Base-by-base conservation (phyloP, 2,888 invertebrate species). In the Drosophila flavopinicola region DNA sequence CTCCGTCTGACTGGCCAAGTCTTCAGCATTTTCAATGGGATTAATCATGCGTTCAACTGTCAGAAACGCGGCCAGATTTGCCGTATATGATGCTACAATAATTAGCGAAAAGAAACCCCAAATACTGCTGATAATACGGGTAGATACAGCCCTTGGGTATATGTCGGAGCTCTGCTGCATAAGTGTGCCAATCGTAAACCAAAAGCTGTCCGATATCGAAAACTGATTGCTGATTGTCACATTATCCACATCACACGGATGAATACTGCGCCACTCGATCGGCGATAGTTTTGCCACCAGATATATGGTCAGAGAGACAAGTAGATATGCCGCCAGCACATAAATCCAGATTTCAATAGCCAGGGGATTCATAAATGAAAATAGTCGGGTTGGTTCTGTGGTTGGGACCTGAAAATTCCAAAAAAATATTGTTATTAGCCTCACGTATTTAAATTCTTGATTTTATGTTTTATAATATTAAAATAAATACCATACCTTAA, bases 31-130 rank as follows among this genome's bases (percentile, higher is more conserved):
- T 89, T 97, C 95, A 52, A 97, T 97, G 0, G 96, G 96, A 25
- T 96, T 95, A 42, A 95, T 95, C 96, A 96, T 96, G 53, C 96
- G 92, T 89, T 97, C 97, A 0, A 97, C 97, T 0, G 97, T 98
- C 20, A 97, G 92, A 90, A 97, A 98, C 17, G 97, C 97, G 0
- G 97, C 97, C 79, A 98, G 92, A 91, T 98, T 97, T 9, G 97
- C 97, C 1, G 97, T 97, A 91, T 97, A 97, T 2, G 97, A 97
- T 0, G 96, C 96, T 74, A 97, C 96, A 76, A 97, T 96, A 79
- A 97, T 97, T 24, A 97, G 92, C 0, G 96, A 97, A 91, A 97
- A 97, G 90, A 97, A 97, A 96, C 97, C 97, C 97, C 97, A 98
- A 78, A 95, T 94, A 5, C 94, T 96, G 41, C 96, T 96, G 0